Conservation (phyloP, 1,140 invertebrate genomes). For the Drosophila leontia region DNA sequence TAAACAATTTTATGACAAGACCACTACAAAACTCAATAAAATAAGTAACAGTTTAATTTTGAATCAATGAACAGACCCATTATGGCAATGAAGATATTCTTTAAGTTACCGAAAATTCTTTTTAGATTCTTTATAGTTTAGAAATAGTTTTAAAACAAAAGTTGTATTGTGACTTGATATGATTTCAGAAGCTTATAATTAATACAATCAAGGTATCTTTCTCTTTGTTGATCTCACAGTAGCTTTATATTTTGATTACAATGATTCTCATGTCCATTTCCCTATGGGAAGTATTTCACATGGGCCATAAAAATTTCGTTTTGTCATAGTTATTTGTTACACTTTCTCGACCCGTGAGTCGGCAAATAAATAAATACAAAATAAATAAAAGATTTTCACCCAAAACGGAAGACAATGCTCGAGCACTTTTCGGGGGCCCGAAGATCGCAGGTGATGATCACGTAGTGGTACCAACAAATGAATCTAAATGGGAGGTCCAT, state of each 20-base stretch:
- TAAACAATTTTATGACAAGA: background rate
- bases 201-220: background rate
- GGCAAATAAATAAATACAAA: slow-evolving; percentile 31
- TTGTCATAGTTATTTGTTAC: slow-evolving; percentile 62
- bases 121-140: background rate
- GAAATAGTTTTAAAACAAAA: background rate
- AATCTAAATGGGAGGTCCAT: slow-evolving; percentile 32
- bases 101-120: no score
- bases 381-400: slow-evolving; percentile 48
- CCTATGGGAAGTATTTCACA: slow-evolving; percentile 5
- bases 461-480: slow-evolving; percentile 23
- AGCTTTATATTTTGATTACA: slow-evolving; percentile 5
- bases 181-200: background rate
- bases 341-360: slow-evolving; percentile 63
- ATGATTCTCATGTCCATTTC: background rate
- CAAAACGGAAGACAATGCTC: slow-evolving; percentile 19
- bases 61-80: background rate
- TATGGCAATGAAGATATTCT: background rate
- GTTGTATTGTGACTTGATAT: background rate
- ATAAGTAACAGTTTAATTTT: background rate
- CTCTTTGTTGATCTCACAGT: slow-evolving; percentile 2
- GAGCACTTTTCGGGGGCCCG: slow-evolving; percentile 19
- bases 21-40: background rate
- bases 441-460: slow-evolving; percentile 22
- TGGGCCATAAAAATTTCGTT: slow-evolving; percentile 13